Evolutionary conservation across 2,888 invertebrate species (phyloP), one percentile per base, ranked within the genome.

Genomic region (Lottia gigantea): DNA sequence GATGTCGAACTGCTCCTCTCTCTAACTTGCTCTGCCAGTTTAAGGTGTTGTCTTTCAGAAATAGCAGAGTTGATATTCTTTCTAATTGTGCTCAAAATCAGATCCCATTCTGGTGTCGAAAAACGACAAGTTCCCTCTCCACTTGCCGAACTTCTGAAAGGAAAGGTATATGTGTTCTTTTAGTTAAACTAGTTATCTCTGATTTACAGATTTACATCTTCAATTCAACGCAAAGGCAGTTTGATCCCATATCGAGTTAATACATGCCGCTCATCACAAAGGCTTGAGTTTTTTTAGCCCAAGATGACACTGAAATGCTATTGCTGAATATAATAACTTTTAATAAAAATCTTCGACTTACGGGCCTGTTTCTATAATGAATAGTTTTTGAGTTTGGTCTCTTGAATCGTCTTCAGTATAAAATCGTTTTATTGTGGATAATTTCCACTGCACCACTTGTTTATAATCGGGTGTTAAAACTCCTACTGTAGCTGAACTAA

Each of bases 351-450:
- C 12, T 16, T 40, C 26, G 64, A 81, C 82, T 81, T 78, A 82
- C 82, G 82, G 80, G 73, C 83, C 83, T 74, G 80, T 80, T 65
- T 83, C 81, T 6, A 83, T 80, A 6, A 79, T 73, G 15, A 83
- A 67, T 19, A 81, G 65, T n/a, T 71, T 69, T 26, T 64, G 67
- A 7, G 70, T 67, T n/a, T 75, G 74, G 31, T 77, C 72, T 47
- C 68, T 71, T 46, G 71, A 63, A 12, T 72, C 73, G 62, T 76
- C 78, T 11, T 80, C 80, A 67, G 80, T 72, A 66, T 81, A 76
- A 67, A 83, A 83, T 46, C 80, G 71, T 71, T 79, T 82, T 12
- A 83, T 68, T 47, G 77, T 80, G 64, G 74, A 73, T 1, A 83
- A 73, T 40, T 75, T 74, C 83, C 83, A 83, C 67, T 78, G 78